A percentile compares a stretch with the other conserved stretches of the same genome.
Evolutionary conservation across 35 echinoderm and acorn worm genomes (phyloP).

Genomic region (Ophiothrix spiculata): DNA sequence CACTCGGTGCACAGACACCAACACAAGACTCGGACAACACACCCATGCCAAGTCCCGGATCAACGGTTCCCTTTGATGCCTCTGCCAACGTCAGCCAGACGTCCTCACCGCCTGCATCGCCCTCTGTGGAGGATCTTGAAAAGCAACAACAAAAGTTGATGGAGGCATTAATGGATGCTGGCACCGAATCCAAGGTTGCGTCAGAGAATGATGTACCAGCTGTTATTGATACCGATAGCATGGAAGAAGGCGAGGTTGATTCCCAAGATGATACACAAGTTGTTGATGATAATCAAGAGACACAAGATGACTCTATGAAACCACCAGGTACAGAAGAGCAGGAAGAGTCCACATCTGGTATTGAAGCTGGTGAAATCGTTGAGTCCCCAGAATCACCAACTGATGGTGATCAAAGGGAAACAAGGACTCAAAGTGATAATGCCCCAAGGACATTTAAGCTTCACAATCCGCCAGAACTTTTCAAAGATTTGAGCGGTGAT

Average conservation of each 20-base stretch:
- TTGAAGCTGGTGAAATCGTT: not conserved
- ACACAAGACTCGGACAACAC: slow-evolving; percentile 23
- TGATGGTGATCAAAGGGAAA: not conserved
- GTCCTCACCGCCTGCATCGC: slow-evolving; percentile 10
- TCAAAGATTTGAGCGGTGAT: not conserved
- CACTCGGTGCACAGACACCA: slow-evolving; percentile 23
- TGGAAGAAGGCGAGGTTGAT: not conserved
- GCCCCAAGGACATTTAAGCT: not conserved
- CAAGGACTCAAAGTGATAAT: not conserved
- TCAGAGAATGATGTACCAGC: not conserved
- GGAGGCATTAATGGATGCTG: slow-evolving; percentile 37
- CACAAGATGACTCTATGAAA: not conserved
- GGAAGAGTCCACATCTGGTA: not conserved
- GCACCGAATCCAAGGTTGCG: not conserved
- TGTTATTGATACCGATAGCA: not conserved
- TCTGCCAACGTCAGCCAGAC: slow-evolving; percentile 7
- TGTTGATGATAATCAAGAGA: not conserved
- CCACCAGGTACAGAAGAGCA: not conserved
- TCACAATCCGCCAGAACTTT: not conserved
- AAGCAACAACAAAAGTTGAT: slow-evolving; percentile 19
- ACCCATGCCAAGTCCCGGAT: slow-evolving; percentile 25
- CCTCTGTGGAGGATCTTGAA: slow-evolving; percentile 52
- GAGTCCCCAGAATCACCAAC: not conserved
- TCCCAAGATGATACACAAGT: not conserved
- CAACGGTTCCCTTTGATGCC: not conserved